These are phyloP conservation scores for Silurus lanzhouensis DNA, from an alignment of 2,797 vertebrate species.

Conservation along the genomic window DNA sequence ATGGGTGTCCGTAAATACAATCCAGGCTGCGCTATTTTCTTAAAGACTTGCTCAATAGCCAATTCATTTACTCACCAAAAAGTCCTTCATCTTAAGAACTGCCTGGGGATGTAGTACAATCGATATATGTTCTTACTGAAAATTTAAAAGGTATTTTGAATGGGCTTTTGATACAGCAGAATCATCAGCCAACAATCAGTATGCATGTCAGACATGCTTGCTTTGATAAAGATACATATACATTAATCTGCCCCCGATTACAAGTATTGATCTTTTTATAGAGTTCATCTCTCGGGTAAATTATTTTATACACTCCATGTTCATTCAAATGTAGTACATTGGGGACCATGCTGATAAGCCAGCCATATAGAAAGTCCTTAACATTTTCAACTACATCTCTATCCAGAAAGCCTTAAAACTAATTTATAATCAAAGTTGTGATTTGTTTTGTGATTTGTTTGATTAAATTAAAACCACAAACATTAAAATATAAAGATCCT, in stretches of 20 bases:
- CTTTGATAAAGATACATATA: neutral
- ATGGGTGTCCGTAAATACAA: slow-evolving; percentile 64
- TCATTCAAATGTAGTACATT: neutral
- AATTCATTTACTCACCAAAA: slow-evolving; percentile 8
- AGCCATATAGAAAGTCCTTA: neutral
- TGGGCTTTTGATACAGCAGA: neutral
- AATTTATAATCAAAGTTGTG: neutral
- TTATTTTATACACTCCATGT: neutral
- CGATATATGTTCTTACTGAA: neutral
- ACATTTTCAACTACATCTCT: neutral
- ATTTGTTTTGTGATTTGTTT: neutral
- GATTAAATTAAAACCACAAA: neutral
- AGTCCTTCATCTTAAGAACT: slow-evolving; percentile 6
- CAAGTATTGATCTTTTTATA: slow-evolving; percentile 11
- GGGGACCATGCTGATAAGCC: neutral
- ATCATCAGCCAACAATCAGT: neutral
- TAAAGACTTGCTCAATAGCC: slow-evolving; percentile 31
- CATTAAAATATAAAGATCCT: neutral
- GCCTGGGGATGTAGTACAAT: neutral
- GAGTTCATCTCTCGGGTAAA: neutral
- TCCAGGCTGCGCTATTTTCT: slow-evolving; percentile 46
- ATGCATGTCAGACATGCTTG: neutral
- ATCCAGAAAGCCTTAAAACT: neutral
- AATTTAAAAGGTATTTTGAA: neutral
- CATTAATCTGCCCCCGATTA: neutral